phyloP scores from a whole-genome alignment of 2,888 invertebrate species.

The Itoplectis maculator region DNA sequence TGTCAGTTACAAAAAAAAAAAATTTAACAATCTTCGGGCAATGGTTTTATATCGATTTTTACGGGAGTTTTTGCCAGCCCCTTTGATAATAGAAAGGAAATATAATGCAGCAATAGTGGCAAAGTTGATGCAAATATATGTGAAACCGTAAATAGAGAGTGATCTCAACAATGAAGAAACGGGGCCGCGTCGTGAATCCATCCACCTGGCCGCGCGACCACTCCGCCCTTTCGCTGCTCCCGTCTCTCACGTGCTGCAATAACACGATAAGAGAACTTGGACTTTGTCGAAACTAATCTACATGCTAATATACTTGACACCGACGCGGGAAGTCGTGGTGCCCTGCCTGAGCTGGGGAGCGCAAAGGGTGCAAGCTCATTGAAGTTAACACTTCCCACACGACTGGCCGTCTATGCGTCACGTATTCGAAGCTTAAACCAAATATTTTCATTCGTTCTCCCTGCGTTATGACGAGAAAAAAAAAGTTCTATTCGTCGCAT shows the following conservation, averaged over 20 bases:
- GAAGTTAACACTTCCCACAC: constrained; percentile 28
- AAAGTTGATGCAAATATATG: neutral
- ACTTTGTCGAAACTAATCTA: constrained; percentile 68
- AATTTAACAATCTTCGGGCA: neutral
- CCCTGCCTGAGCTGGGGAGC: neutral
- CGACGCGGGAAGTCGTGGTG: constrained; percentile 43
- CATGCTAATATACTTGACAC: constrained; percentile 67
- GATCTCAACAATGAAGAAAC: constrained; percentile 52
- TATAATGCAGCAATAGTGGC: neutral
- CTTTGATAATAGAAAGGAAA: neutral
- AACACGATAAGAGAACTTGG: constrained; percentile 72
- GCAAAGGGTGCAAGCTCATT: constrained; percentile 18
- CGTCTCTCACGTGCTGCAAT: constrained; percentile 67
- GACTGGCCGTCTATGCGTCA: neutral
- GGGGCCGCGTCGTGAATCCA: constrained; percentile 29
- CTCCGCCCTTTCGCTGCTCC: constrained; percentile 54
- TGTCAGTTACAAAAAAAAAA: neutral
- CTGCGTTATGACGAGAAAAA: neutral
- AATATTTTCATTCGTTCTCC: constrained; percentile 34
- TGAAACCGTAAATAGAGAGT: constrained; percentile 55
- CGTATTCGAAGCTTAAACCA: constrained; percentile 10
- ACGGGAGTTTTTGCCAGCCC: too few species aligned
- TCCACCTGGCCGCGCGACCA: constrained; percentile 39
- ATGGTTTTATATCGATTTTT: neutral
- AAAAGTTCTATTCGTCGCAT: too few species aligned